Conservation (phyloP, 2,113 vertebrate species). For the Romanogobio albipinnatus region DNA sequence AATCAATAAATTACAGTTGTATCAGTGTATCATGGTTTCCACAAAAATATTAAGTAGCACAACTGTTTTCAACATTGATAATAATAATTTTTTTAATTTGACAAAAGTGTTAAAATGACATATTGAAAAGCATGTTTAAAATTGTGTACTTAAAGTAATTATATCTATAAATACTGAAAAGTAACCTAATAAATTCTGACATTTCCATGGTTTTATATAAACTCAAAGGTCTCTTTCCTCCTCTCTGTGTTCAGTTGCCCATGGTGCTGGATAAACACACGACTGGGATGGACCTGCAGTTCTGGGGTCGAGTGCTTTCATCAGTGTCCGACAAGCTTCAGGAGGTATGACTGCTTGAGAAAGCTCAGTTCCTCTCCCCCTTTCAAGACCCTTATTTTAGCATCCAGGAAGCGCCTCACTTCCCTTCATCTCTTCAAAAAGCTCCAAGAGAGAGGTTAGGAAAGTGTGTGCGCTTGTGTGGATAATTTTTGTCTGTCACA, state of each 20-base stretch:
- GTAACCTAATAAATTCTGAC: no score
- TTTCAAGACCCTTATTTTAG: constrained; percentile 22
- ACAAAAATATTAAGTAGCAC: no score
- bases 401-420: constrained; percentile 15
- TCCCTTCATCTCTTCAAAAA: constrained; percentile 39
- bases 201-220: neutral
- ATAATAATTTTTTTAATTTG: no score
- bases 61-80: no score
- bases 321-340: constrained; percentile 79
- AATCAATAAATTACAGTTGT: no score
- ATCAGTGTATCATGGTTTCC: no score
- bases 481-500: neutral
- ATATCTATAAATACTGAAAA: no score
- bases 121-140: no score
- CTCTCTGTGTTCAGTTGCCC: constrained; percentile 80
- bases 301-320: constrained; percentile 83
- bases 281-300: constrained; percentile 80
- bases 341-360: constrained; percentile 74
- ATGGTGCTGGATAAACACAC: constrained; percentile 80
- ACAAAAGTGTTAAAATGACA: no score
- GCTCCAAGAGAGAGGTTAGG: constrained; percentile 9
- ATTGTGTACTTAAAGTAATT: no score
- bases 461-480: neutral
- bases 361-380: neutral
- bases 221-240: constrained; percentile 21